Conservation (phyloP, 2,888 invertebrate species). For the Sepiola atlantica region DNA sequence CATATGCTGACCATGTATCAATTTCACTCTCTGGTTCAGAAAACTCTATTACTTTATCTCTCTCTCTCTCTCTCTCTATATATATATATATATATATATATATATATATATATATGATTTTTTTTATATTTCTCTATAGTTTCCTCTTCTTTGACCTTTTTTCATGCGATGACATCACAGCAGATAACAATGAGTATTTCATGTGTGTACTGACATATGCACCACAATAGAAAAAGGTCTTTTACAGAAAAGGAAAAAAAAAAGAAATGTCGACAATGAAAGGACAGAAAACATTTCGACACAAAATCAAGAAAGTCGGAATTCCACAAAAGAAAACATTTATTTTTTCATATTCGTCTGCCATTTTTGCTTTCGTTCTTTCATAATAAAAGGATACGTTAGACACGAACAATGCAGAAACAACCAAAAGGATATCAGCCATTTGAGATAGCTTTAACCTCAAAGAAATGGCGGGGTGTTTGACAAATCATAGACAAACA, state of each 20-base stretch:
- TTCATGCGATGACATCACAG: background rate
- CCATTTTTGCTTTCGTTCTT: background rate
- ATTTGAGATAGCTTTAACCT: background rate
- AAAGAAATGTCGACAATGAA: too few species aligned
- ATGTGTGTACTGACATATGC: background rate
- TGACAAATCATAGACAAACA: background rate
- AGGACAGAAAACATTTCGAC: background rate
- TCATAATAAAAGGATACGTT: background rate
- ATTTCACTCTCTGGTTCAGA: too few species aligned
- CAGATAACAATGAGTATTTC: background rate
- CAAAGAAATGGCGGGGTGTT: background rate
- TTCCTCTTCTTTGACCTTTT: background rate
- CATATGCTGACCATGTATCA: too few species aligned
- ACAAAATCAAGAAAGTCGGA: background rate
- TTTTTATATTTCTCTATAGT: too few species aligned
- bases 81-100: background rate
- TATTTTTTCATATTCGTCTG: background rate
- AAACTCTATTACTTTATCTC: background rate
- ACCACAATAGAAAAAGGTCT: background rate
- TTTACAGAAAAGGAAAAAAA: too few species aligned
- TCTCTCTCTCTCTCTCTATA: background rate
- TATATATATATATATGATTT: background rate
- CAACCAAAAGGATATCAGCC: background rate
- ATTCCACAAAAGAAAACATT: background rate
- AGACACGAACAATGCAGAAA: background rate